Base-by-base conservation (phyloP, 2,888 invertebrate genomes). In the Lithophane semibrunnea region DNA sequence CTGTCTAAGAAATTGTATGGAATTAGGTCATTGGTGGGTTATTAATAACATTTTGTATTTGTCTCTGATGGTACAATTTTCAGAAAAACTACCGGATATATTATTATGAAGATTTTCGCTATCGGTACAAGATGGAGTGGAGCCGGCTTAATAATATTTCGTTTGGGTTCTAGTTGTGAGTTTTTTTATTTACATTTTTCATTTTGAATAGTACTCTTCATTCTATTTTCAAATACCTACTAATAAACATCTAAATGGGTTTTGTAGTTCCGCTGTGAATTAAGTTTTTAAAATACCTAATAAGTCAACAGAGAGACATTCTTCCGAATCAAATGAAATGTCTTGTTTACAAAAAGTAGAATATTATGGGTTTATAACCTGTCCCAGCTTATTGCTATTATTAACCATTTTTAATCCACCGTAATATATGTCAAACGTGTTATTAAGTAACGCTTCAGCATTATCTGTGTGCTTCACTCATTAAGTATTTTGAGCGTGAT, bases 361-460 rank as follows among this genome's bases (percentile, higher is more conserved):
- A 75, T 10, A 49, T 29, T 2, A 18, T 13, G 24, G 5, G 18
- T 37, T 47, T 37, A 12, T 12, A 47, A 54, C 24, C 49, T 74
- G 37, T 52, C 52, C 47, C 42, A 49, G 8, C 7, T 18, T 58
- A 21, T 24, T 69, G 54, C 5, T n/a, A 66, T 44, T 61, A 21
- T 47, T 54, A 47, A 67, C 16, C 12, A 71, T 54, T 42, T 71
- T 63, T 24, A 47, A 81, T 77, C 72, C 67, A 3, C 5, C 21
- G 1, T 61, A 42, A 9, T 37, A 54, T 82, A 47, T 69, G 63
- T 74, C 42, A 79, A 67, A 79, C 83, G 82, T 83, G 82, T 56
- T 67, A 24, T 65, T 47, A 78, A 16, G 29, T 68, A 74, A 71
- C 71, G 47, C 74, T 70, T 16, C 1, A 42, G 70, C 10, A 74